Conservation (phyloP, 2,797 vertebrate genomes). For the Rhynchotus rufescens region DNA sequence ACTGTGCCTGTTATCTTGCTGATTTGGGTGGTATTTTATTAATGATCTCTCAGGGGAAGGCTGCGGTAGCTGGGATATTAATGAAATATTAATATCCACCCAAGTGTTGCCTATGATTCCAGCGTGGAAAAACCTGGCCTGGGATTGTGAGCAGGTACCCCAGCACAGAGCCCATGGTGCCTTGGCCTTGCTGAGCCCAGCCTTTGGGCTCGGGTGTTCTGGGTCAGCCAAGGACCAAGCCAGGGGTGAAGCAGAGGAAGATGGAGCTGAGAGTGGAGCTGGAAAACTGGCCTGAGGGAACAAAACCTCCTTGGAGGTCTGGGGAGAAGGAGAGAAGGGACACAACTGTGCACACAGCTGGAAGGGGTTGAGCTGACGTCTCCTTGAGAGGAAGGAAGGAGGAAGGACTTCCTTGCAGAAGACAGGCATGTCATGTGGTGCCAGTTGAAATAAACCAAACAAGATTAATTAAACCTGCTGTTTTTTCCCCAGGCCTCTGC, state of each 20-base stretch:
- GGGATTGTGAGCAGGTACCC: background rate
- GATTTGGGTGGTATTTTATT: conserved; percentile 85
- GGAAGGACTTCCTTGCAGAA: too few relatives aligned
- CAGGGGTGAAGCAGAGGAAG: background rate
- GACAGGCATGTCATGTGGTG: background rate
- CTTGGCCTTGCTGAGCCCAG: accelerated
- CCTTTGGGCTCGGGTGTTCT: background rate
- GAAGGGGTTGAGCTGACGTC: background rate
- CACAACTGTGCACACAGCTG: background rate
- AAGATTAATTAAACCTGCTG: background rate
- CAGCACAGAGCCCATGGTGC: background rate
- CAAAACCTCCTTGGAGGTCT: background rate
- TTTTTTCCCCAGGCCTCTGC: conserved; percentile 9
- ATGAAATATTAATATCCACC: conserved; percentile 80
- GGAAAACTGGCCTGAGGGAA: background rate
- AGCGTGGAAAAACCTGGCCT: conserved; percentile 43
- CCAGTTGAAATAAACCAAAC: background rate
- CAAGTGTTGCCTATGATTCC: conserved; percentile 21
- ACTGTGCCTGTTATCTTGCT: conserved; percentile 82
- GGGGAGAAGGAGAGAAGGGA: background rate
- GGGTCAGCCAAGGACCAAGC: background rate
- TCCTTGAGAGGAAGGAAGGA: too few relatives aligned
- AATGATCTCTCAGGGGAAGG: conserved; percentile 83
- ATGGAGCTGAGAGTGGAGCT: background rate
- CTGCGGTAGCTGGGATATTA: conserved; percentile 78